phyloP scores from a whole-genome alignment of 2,888 invertebrate species.

The Gandaritis pyraliata region DNA sequence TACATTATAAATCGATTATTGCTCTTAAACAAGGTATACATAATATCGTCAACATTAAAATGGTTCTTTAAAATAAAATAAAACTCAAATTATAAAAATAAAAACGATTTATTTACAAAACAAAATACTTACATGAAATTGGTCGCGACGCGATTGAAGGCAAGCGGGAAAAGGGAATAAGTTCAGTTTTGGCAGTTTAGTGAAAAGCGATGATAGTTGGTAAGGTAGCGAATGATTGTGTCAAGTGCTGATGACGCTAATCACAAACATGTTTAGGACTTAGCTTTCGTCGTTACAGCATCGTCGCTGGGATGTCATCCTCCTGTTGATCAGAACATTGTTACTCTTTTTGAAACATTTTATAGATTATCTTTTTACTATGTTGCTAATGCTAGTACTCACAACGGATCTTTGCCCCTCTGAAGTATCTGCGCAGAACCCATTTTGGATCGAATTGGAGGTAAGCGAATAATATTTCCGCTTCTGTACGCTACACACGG shows the following conservation, averaged over 20 bases:
- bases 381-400: too few relatives aligned
- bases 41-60: constrained; percentile 53
- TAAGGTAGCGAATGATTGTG: constrained; percentile 77
- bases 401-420: too few relatives aligned
- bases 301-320: constrained; percentile 80
- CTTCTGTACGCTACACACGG: too few relatives aligned
- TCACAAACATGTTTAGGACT: constrained; percentile 75
- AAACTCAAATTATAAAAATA: constrained; percentile 50
- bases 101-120: constrained; percentile 67
- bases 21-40: constrained; percentile 72
- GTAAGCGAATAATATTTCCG: too few relatives aligned
- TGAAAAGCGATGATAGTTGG: constrained; percentile 72
- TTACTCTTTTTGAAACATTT: too few relatives aligned
- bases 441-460: too few relatives aligned
- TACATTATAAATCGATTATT: constrained; percentile 71
- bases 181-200: constrained; percentile 46
- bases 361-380: too few relatives aligned
- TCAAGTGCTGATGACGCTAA: constrained; percentile 71
- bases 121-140: constrained; percentile 54
- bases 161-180: constrained; percentile 57
- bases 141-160: constrained; percentile 52
- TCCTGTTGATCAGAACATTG: constrained; percentile 60
- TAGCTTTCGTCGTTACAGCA: constrained; percentile 79
- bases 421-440: too few relatives aligned
- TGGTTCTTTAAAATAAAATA: constrained; percentile 59